Percentiles rank a stretch among this genome's conserved stretches.
phyloP scores from a whole-genome alignment of 2,797 vertebrate genomes.

The Rhyacichthys aspro region DNA sequence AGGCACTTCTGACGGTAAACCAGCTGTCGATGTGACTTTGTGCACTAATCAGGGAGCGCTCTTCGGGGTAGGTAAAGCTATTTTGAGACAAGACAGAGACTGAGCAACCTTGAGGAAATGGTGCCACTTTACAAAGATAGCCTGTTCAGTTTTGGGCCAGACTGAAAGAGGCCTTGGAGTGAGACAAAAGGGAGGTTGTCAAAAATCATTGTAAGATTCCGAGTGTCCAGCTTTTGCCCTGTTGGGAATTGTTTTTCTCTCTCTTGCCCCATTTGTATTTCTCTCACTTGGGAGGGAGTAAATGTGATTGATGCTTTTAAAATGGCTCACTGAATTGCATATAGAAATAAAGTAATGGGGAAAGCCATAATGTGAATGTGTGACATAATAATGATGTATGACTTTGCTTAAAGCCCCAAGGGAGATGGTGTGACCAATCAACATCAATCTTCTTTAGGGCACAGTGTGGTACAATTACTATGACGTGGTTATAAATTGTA shows the following conservation, averaged over 20 bases:
- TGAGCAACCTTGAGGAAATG: conserved; percentile 14
- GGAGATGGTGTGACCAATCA: conserved; percentile 3
- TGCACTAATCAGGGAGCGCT: conserved; percentile 5
- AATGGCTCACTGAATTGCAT: conserved; percentile 35
- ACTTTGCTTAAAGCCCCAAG: not conserved
- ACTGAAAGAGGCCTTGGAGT: not conserved
- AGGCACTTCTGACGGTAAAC: too few relatives aligned
- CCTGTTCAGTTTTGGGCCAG: not conserved
- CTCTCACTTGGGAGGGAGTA: too few relatives aligned
- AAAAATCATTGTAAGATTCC: too few relatives aligned
- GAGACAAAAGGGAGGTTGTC: conserved; percentile 7
- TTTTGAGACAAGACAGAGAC: not conserved
- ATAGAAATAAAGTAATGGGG: conserved; percentile 25
- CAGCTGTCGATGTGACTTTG: not conserved
- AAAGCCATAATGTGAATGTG: conserved; percentile 1
- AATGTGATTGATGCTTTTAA: conserved; percentile 18
- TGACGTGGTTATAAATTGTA: not conserved
- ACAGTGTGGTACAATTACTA: too few relatives aligned
- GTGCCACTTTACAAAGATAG: conserved; percentile 12
- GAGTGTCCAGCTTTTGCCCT: too few relatives aligned
- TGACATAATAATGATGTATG: conserved; percentile 26
- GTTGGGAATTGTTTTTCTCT: not conserved
- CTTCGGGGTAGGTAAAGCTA: not conserved
- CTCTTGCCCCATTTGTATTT: not conserved
- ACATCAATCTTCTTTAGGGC: not conserved